A percentile compares a stretch with the other conserved stretches of the same genome.
Conservation (phyloP, 2,888 invertebrate genomes). For the Dasypolia templi region DNA sequence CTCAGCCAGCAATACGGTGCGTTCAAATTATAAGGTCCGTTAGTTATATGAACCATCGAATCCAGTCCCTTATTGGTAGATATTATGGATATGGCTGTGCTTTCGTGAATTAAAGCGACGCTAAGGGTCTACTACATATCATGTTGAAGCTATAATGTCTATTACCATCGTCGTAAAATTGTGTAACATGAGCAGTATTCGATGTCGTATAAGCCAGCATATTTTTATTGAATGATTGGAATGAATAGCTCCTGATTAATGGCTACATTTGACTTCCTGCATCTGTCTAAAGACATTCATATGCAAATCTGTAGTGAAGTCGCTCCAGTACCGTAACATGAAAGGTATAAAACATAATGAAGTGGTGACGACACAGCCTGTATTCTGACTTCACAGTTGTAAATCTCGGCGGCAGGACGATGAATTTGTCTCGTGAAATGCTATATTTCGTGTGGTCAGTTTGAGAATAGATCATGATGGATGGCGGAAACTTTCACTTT, state of each 20-base stretch:
- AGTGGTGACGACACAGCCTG: constrained; percentile 69
- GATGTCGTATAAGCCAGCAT: constrained; percentile 41
- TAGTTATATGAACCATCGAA: constrained; percentile 38
- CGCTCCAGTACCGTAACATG: constrained; percentile 68
- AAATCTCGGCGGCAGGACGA: constrained; percentile 66
- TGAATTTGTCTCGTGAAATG: constrained; percentile 68
- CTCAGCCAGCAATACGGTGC: constrained; percentile 46
- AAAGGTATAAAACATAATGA: constrained; percentile 73
- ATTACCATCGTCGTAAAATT: constrained; percentile 56
- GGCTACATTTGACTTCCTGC: constrained; percentile 63
- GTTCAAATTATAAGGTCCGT: constrained; percentile 30
- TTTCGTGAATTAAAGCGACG: constrained; percentile 44
- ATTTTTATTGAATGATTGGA: constrained; percentile 55
- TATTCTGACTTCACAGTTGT: constrained; percentile 56
- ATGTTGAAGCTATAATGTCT: constrained; percentile 50
- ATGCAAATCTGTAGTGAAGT: constrained; percentile 74
- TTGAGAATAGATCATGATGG: constrained; percentile 57
- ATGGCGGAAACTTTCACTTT: constrained; percentile 60
- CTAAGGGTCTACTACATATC: constrained; percentile 57
- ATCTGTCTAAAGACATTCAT: constrained; percentile 67
- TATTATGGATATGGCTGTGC: constrained; percentile 56
- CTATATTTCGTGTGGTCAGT: no score
- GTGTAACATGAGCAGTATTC: constrained; percentile 49
- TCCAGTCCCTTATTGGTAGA: constrained; percentile 56
- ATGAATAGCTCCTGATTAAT: constrained; percentile 57